These are phyloP conservation scores for Synergus itoensis DNA, from an alignment of 2,888 invertebrate species.

Conservation along the genomic window DNA sequence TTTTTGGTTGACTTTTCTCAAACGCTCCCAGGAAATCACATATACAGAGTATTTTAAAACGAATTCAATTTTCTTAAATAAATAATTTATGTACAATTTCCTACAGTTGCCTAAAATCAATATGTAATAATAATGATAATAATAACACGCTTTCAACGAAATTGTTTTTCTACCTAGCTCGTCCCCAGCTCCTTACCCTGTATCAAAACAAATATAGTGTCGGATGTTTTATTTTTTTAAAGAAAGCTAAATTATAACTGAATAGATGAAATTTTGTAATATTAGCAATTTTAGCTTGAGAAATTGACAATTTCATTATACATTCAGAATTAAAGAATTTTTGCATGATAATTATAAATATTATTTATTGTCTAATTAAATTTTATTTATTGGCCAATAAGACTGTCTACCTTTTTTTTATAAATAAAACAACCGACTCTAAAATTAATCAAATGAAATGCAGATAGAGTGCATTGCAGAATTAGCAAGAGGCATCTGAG, in stretches of 20 bases:
- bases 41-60: neutral
- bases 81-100: constrained; percentile 1
- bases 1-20: neutral
- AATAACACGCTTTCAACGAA: neutral
- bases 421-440: constrained; percentile 37
- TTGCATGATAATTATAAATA: neutral
- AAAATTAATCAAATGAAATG: constrained; percentile 47
- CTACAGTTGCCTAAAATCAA: neutral
- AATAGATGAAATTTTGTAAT: neutral
- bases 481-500: constrained; percentile 33
- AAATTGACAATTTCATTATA: neutral
- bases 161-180: constrained; percentile 17
- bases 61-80: neutral
- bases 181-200: constrained; percentile 29
- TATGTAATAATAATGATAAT: neutral
- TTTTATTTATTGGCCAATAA: constrained; percentile 1
- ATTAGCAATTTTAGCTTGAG: too few species aligned
- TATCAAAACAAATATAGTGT: neutral
- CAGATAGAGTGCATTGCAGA: constrained; percentile 37
- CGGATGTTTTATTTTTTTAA: neutral
- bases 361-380: neutral
- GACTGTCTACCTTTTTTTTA: constrained; percentile 27
- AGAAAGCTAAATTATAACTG: neutral
- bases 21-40: neutral
- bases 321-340: neutral